Evolutionary conservation across 2,797 vertebrate species (phyloP), one percentile per base, ranked within the genome.

Genomic region (Bovichtus diacanthus): DNA sequence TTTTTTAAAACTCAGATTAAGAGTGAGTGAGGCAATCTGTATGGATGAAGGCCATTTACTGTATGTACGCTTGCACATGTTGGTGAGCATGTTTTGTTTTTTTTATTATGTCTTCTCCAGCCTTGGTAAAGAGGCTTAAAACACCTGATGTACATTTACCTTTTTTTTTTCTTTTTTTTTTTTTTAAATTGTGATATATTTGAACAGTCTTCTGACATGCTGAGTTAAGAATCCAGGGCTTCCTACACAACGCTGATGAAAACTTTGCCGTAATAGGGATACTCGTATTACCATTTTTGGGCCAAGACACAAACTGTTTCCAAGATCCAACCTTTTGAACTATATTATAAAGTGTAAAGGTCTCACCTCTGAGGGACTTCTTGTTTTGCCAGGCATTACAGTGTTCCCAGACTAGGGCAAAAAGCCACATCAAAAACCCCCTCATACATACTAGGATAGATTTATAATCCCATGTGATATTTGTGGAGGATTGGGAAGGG

Each of bases 401-500:
- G 21, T 69, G 56, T 88, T 88, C 79, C 81, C 76, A 84, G 65
- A 71, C 50, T 15, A 56, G 68, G 78, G 80, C 36, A 71, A 77
- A 85, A 91, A 88, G 82, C 78, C 80, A 86, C 49, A 51, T 84
- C 44, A 80, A 86, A 88, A 59, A n/a, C n/a, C 79, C 73, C 59
- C 51, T 29, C 67, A 58, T 79, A 78, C 43, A 21, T 76, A 78
- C 74, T 27, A 13, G 43, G 56, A 34, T 74, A 70, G 80, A 78
- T 85, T 84, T 72, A 74, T 84, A 84, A 90, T 88, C 87, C 78
- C 78, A 87, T 92, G 89, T 90, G 87, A 91, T 82, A 56, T 88
- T 88, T 90, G 77, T 78, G 38, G 78, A 87, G 83, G 86, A 88
- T 85, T 80, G 64, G 78, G 77, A 80, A 71, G 83, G 76, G 84